Base-by-base conservation (phyloP, 2,888 invertebrate species). In the Leucozona laternaria region DNA sequence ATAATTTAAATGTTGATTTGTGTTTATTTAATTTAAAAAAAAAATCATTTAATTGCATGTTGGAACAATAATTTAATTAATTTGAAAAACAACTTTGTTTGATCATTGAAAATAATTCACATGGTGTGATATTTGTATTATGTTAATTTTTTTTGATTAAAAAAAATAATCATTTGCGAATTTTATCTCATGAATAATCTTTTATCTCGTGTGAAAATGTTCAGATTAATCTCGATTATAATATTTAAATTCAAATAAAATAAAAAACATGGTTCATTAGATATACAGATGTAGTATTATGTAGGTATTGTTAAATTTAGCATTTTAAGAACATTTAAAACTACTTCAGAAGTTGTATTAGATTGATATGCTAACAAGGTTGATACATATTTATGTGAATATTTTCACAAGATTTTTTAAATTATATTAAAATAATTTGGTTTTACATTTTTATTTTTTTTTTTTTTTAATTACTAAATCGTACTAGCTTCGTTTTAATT, bases 1-100 rank as follows among this genome's bases (percentile, higher is more conserved):
- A 71, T 84, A 40, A 79, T 83, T 79, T 66, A 55, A 60, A 58
- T 58, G 34, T 58, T 70, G 79, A 73, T 70, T 73, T 79, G 68
- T 68, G 60, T 58, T 20, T 71, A 55, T 6, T 58, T 8, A n/a
- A 0, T 71, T 71, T 48, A 75, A 2, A 4, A 28, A 28, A 31
- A 31, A 31, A 84, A 62, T 79, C 8, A 45, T 45, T 83, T 79
- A 55, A 79, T 73, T 70, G 66, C 79, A 73, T 73, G 79, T 73
- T 83, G 34, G 20, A 20, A 34, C 37, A 28, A 31, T 58, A 45
- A 62, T 62, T 37, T 70, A 68, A 79, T 83, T 70, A 73, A 79
- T 79, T 73, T 25, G 25, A 50, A 79, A 79, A 73, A 57, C 57
- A 62, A 45, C 10, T 48, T 53, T 17, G 17, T 66, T 28, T 15